phyloP scores from a whole-genome alignment of 2,113 vertebrate species.

The Oophaga pumilio region DNA sequence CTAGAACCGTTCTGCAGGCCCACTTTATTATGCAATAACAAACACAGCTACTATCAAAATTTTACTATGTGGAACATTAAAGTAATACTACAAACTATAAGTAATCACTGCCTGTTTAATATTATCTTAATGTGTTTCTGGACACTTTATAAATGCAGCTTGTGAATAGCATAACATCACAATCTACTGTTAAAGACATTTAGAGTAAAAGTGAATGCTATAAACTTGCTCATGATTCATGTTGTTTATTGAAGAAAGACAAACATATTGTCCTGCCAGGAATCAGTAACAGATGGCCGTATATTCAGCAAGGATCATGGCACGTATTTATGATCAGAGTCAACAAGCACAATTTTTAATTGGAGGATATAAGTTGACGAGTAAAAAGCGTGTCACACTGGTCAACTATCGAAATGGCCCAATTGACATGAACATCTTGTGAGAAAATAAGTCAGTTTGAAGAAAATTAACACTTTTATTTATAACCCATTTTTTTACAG shows the following conservation, averaged over 20 bases:
- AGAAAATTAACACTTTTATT: not conserved
- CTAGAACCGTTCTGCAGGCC: slow-evolving; percentile 10
- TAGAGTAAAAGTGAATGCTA: not conserved
- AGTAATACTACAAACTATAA: slow-evolving; percentile 23
- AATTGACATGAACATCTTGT: not conserved
- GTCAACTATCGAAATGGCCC: not conserved
- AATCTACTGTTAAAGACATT: not conserved
- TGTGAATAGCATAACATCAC: not conserved
- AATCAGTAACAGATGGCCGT: slow-evolving; percentile 22
- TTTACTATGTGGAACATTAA: slow-evolving; percentile 33
- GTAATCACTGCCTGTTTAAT: slow-evolving; percentile 24
- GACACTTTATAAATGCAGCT: not conserved
- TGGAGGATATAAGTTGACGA: not conserved
- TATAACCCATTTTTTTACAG: not conserved
- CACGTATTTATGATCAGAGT: slow-evolving; percentile 7
- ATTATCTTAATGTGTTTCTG: slow-evolving; percentile 30
- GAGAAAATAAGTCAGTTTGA: not conserved
- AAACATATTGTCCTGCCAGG: slow-evolving; percentile 39
- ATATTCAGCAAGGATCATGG: slow-evolving; percentile 27
- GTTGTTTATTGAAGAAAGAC: slow-evolving; percentile 7
- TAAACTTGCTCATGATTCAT: not conserved
- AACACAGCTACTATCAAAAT: slow-evolving; percentile 27
- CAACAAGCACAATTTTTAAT: slow-evolving; percentile 2
- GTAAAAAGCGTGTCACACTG: not conserved
- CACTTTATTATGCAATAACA: slow-evolving; percentile 34